Percentiles rank a stretch among this genome's conserved stretches.
Evolutionary conservation across 1,140 invertebrate genomes (phyloP).

Genomic region (Acromyrmex charruanus): DNA sequence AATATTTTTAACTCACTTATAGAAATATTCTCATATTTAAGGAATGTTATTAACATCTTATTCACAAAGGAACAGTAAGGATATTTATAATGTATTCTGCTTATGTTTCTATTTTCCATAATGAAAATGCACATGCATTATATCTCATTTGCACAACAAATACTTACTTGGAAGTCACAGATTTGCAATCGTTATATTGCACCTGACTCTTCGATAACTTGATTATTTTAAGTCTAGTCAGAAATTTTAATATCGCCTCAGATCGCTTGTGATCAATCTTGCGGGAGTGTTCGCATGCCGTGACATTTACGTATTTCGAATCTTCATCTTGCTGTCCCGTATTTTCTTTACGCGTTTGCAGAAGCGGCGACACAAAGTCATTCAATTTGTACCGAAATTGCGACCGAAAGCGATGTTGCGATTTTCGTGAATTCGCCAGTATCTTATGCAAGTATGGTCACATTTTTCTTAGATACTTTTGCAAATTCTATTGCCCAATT

Average conservation of each 20-base stretch:
- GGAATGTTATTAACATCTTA: neutral
- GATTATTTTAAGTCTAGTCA: constrained; percentile 67
- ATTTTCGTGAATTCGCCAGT: constrained; percentile 72
- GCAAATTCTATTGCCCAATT: neutral
- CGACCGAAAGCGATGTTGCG: constrained; percentile 40
- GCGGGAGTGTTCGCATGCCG: neutral
- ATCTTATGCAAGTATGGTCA: constrained; percentile 53
- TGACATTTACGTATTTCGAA: constrained; percentile 17
- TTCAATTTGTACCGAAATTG: constrained; percentile 55
- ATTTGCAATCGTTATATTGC: neutral
- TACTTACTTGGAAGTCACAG: constrained; percentile 53
- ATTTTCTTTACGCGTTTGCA: constrained; percentile 5
- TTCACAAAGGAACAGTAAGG: neutral
- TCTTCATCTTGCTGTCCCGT: constrained; percentile 51
- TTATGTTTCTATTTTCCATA: neutral
- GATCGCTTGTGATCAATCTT: constrained; percentile 58
- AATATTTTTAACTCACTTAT: neutral
- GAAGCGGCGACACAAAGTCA: constrained; percentile 8
- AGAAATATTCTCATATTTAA: neutral
- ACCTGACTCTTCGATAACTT: constrained; percentile 31
- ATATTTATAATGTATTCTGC: neutral
- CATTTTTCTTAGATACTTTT: constrained; percentile 58
- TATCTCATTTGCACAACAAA: neutral
- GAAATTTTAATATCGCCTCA: constrained; percentile 60
- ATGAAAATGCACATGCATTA: neutral